Base-by-base conservation (phyloP, 2,113 vertebrate species). In the Ochotona curzoniae region DNA sequence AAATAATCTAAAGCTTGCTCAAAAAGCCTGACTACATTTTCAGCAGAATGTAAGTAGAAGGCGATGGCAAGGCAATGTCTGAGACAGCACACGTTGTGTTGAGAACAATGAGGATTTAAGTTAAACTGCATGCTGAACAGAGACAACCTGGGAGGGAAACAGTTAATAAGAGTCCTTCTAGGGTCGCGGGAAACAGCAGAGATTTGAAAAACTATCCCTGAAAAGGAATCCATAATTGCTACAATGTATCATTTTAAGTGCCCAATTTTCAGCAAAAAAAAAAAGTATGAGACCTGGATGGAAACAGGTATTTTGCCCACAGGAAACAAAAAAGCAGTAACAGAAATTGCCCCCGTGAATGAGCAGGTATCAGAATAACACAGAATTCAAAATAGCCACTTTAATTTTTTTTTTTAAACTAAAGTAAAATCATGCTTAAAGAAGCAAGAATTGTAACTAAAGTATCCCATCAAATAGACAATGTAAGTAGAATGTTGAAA, bases 361-460 rank as follows among this genome's bases (percentile, higher is more conserved):
- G 54, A 84, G 35, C 67, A 93, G 30, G 76, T 76, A 18, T 83
- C 80, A 84, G 15, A 87, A 76, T 84, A 80, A 87, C n/a, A n/a
- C 25, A 60, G 74, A 93, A 87, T 83, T 90, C 71, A 47, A 79
- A 83, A 49, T n/a, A 60, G 47, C n/a, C 20, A 47, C 87, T 80
- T 87, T 60, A 92, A n/a, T n/a, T n/a, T n/a, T n/a, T n/a, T n/a
- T n/a, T n/a, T n/a, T n/a, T n/a, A n/a, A 94, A 54, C 30, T 69
- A 79, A 73, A 85, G 47, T 93, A 90, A 14, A 90, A 14, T 0
- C 38, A 38, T 54, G 57, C 30, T 61, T 51, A 64, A 49, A 66
- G 10, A 73, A 91, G 26, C 73, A 85, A 84, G 89, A 70, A 64
- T 9, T 32, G 71, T 60, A 28, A 32, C 63, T n/a, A 89, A n/a